A percentile compares a stretch with the other conserved stretches of the same genome.
phyloP scores from a whole-genome alignment of 2,888 invertebrate genomes.

The Trissonchulus sp. region DNA sequence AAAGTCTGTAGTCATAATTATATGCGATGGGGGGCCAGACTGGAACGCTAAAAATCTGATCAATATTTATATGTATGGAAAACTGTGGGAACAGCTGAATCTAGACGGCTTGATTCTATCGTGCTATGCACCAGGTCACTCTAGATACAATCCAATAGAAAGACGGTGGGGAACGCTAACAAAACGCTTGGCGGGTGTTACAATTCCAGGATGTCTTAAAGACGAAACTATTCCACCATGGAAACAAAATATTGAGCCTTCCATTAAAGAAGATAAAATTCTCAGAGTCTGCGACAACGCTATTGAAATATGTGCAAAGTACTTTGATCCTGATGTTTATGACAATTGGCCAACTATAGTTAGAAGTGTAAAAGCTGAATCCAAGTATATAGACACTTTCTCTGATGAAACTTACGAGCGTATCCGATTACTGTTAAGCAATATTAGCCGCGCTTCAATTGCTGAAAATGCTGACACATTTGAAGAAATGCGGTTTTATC shows the following conservation, averaged over 20 bases:
- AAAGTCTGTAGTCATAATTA: background rate
- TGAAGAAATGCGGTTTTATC: background rate
- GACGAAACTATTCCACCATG: background rate
- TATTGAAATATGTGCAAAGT: background rate
- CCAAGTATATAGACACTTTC: background rate
- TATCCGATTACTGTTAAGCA: background rate
- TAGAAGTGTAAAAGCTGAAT: background rate
- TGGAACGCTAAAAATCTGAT: background rate
- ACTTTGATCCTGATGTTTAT: background rate
- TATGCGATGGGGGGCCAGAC: background rate
- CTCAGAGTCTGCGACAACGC: background rate
- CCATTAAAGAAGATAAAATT: background rate
- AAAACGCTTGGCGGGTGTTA: background rate
- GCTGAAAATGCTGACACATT: background rate
- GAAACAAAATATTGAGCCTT: background rate
- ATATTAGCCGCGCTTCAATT: background rate
- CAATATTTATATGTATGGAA: background rate
- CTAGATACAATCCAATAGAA: background rate
- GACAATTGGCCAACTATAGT: background rate
- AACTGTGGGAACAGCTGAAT: background rate
- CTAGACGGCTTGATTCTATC: background rate
- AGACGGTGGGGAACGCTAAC: background rate
- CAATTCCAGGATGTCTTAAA: background rate
- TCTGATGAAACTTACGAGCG: background rate
- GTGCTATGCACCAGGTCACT: background rate